Evolutionary conservation across 2,888 invertebrate species (phyloP), one percentile per base, ranked within the genome.

Genomic region (Therioaphis trifolii): DNA sequence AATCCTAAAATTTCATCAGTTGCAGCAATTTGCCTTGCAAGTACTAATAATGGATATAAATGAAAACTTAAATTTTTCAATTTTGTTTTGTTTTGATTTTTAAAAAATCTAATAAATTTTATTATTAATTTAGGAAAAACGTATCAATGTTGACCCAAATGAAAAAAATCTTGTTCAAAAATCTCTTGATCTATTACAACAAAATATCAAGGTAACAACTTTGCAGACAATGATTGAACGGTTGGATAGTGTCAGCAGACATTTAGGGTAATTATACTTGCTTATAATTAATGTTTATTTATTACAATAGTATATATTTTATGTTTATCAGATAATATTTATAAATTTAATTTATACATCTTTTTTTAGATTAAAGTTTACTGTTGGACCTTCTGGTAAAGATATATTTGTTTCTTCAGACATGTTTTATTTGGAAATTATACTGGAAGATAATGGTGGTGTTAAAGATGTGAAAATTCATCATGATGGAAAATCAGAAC

Each of bases 371-470:
- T 90, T 97, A 84, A 96, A 96, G 88, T 96, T 96, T 89, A 94
- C 95, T 88, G 94, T 94, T 85, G 95, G 95, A 80, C 92, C 93
- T 85, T 93, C 94, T 74, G 94, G 94, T 68, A 93, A 93, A 7
- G 94, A 94, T 88, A 91, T 96, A 85, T 96, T 96, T 88, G 96
- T 98, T 88, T 96, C 96, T 61, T 96, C 96, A 0, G 98, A 98
- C 88, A 97, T 97, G 97, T 98, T 98, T 89, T 97, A 96, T 89
- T 91, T 98, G 86, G 97, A 98, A 90, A 94, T 98, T 87, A 90
- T 95, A 79, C 91, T 98, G 80, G 96, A 97, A 87, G 91, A 93
- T 4, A 92, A 92, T 58, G 97, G 97, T 35, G 91, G 92, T 49
- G 94, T 98, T 0, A 94, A 94, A 88, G 97, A 97, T 91, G 97